These are phyloP conservation scores for Lacanobia oleracea DNA, from an alignment of 2,888 invertebrate species.

Conservation along the genomic window DNA sequence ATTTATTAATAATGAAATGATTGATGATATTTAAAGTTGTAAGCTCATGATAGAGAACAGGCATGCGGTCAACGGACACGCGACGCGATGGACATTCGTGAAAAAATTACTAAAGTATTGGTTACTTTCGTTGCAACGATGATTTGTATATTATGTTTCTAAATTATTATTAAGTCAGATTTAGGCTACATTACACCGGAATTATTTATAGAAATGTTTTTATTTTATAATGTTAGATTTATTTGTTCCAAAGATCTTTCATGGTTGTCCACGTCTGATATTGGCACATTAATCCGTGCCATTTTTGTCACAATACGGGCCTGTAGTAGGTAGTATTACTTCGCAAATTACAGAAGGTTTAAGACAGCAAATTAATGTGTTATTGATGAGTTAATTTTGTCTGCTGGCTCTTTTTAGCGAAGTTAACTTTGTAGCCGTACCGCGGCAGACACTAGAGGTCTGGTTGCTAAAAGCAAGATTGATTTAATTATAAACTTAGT, in stretches of 20 bases:
- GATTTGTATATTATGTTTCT: slow-evolving; percentile 47
- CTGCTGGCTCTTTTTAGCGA: not conserved
- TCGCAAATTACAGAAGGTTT: not conserved
- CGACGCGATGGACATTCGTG: slow-evolving; percentile 38
- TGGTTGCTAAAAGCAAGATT: slow-evolving; percentile 50
- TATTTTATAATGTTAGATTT: slow-evolving; percentile 1
- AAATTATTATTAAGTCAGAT: slow-evolving; percentile 30
- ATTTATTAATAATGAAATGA: slow-evolving; percentile 1
- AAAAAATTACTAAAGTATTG: slow-evolving; percentile 41
- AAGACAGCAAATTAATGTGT: not conserved
- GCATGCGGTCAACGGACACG: slow-evolving; percentile 45
- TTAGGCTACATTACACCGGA: slow-evolving; percentile 20
- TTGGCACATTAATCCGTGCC: slow-evolving; percentile 21
- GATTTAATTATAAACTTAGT: slow-evolving; percentile 20
- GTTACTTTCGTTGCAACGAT: slow-evolving; percentile 24
- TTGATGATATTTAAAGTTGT: slow-evolving; percentile 14
- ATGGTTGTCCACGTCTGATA: slow-evolving; percentile 36
- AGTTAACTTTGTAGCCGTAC: not conserved
- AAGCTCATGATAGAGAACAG: not conserved
- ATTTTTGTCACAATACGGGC: slow-evolving; percentile 29
- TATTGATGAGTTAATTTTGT: not conserved
- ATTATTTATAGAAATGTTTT: not conserved
- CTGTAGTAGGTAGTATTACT: slow-evolving; percentile 18
- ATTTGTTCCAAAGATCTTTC: slow-evolving; percentile 49
- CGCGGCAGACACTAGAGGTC: slow-evolving; percentile 58